Percentiles rank a stretch among this genome's conserved stretches.
Evolutionary conservation across 2,113 vertebrate species (phyloP).

Genomic region (Zosterops hypoxanthus): DNA sequence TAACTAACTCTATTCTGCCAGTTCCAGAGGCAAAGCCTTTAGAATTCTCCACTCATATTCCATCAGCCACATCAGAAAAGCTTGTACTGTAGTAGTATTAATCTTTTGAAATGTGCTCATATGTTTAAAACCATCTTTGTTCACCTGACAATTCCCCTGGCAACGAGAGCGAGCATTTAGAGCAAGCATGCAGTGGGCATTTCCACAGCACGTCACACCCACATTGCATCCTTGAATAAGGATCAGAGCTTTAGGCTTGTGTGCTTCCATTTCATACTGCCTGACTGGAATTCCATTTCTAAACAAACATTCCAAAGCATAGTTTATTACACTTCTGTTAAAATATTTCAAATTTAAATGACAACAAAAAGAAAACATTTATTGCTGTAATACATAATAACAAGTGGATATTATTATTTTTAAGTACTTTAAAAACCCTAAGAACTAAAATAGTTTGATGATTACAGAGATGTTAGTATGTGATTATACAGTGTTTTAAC

Average conservation of each 20-base stretch:
- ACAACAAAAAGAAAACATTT: slow-evolving; percentile 60
- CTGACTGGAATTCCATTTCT: not conserved
- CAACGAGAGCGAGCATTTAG: not conserved
- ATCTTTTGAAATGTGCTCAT: not conserved
- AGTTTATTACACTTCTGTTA: slow-evolving; percentile 26
- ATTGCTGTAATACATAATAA: slow-evolving; percentile 62
- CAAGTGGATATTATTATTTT: slow-evolving; percentile 25
- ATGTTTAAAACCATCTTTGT: not conserved
- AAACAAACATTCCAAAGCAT: slow-evolving; percentile 9
- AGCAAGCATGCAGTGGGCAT: rapidly evolving
- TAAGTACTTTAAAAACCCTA: slow-evolving; percentile 39
- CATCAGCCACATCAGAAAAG: not conserved
- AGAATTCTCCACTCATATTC: not conserved
- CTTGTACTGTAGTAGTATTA: not conserved
- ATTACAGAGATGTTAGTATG: slow-evolving; percentile 56
- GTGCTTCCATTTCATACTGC: not conserved
- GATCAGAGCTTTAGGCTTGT: not conserved
- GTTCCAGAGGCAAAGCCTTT: not conserved
- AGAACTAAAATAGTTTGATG: slow-evolving; percentile 55
- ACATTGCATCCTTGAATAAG: not conserved
- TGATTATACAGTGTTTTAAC: slow-evolving; percentile 57
- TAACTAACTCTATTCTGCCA: not conserved
- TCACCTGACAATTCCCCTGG: not conserved
- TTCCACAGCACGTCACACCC: not conserved
- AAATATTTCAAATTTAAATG: slow-evolving; percentile 48